Conservation (phyloP, 2,113 vertebrate genomes). For the Myotis brandtii region DNA sequence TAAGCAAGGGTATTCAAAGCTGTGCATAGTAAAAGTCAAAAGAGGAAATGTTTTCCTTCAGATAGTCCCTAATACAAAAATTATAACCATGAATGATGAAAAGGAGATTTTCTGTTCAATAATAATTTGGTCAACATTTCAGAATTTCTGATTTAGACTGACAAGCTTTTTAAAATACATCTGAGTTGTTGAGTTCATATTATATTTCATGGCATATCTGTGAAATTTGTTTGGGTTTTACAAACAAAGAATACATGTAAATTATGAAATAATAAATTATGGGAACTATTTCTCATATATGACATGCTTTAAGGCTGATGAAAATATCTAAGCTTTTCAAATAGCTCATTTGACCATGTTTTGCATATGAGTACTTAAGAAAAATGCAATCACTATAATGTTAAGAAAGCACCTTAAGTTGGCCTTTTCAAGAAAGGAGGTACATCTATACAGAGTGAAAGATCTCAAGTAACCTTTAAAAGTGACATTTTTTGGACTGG, state of each 20-base stretch:
- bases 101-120: neutral
- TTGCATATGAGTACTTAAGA: neutral
- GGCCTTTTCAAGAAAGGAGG: constrained; percentile 39
- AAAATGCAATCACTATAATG: neutral
- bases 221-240: neutral
- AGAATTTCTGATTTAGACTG: neutral
- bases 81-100: neutral
- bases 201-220: neutral
- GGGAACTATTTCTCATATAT: neutral
- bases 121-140: neutral
- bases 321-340: constrained; percentile 8
- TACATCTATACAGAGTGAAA: neutral
- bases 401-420: neutral
- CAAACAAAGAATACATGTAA: neutral
- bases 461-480: constrained; percentile 48
- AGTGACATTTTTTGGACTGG: neutral
- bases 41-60: neutral
- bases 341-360: neutral
- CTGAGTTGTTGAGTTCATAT: neutral
- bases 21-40: neutral
- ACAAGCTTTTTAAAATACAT: neutral
- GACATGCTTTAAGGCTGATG: neutral
- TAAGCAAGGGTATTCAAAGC: neutral
- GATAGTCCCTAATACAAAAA: neutral
- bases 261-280: neutral